Base-by-base conservation (phyloP, 2,797 vertebrate genomes). In the Petrocephalus sullivani region DNA sequence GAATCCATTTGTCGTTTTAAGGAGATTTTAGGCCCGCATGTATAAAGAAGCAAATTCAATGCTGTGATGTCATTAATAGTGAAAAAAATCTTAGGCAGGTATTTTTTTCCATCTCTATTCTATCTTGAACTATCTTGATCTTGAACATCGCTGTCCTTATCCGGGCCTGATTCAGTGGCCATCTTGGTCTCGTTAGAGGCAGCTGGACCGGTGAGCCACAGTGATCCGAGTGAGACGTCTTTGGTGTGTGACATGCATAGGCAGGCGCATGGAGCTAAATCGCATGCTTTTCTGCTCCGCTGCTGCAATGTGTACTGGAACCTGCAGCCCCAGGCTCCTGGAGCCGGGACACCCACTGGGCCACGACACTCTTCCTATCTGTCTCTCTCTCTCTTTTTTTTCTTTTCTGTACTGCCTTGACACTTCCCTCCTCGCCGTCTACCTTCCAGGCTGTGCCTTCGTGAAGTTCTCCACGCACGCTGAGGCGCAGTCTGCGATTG, bases 401-500 rank as follows among this genome's bases (percentile, higher is more conserved):
- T 58, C 56, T 10, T 41, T n/a, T 86, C 57, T 49, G 81, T 84
- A 87, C 78, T 90, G 87, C 89, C 91, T 90, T 90, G 90, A 89
- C 53, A 88, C 53, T 14, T 23, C 86, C 88, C 86, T 64, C 84
- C 49, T 37, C n/a, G 6, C 21, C 51, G 51, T 28, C 54, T 57
- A 16, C 33, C 58, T 89, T 92, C 87, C 92, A 98, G 98, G 98
- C 95, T 98, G 97, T 90, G 98, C 98, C 95, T 98, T 99, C 93
- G 98, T 99, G 93, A 99, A 99, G 94, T 98, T 98, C n/a, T 97
- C 98, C 91, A 98, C 97, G 94, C 98, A 98, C 21, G 97, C 97
- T 0, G 98, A 98, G 94, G 98, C 98, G n/a, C 98, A 98, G 94
- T 98, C 98, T 85, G 98, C 98, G 91, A 99, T 99, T 95, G 97